phyloP scores from a whole-genome alignment of 2,113 vertebrate species.

The mouse (Mus musculus) region DNA sequence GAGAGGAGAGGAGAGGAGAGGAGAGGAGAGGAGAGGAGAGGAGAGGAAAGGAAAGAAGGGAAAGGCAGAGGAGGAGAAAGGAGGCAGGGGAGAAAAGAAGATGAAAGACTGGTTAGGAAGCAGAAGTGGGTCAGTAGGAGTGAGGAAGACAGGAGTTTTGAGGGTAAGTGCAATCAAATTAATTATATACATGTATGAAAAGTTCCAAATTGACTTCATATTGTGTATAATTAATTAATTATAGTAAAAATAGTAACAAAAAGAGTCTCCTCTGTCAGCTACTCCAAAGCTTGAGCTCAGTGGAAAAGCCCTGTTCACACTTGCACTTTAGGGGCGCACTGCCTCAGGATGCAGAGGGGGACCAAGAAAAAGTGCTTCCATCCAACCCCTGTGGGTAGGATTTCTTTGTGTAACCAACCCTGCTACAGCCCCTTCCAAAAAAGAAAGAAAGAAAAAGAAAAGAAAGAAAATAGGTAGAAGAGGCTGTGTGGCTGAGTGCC shows the following conservation, averaged over 20 bases:
- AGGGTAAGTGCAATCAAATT: neutral
- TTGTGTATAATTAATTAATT: neutral
- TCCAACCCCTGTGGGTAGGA: neutral
- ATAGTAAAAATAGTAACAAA: neutral
- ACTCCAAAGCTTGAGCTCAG: neutral
- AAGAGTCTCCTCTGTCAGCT: neutral
- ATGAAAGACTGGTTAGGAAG: neutral
- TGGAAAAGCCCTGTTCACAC: neutral
- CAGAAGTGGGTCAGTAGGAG: neutral
- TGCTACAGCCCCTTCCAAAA: neutral
- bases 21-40: too few species aligned
- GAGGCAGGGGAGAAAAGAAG: neutral
- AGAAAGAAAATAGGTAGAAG: neutral
- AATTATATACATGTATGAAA: neutral
- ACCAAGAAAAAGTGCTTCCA: neutral
- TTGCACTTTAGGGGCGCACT: neutral
- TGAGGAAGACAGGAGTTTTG: neutral
- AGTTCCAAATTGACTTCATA: too few species aligned
- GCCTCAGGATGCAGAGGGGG: neutral
- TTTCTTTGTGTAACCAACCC: neutral
- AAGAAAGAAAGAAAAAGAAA: neutral
- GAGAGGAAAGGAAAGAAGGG: neutral
- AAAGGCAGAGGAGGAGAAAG: too few species aligned
- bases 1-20: too few species aligned
- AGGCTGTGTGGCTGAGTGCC: neutral